Conservation (phyloP, 2,888 invertebrate genomes). For the Steinernema carpocapsae region DNA sequence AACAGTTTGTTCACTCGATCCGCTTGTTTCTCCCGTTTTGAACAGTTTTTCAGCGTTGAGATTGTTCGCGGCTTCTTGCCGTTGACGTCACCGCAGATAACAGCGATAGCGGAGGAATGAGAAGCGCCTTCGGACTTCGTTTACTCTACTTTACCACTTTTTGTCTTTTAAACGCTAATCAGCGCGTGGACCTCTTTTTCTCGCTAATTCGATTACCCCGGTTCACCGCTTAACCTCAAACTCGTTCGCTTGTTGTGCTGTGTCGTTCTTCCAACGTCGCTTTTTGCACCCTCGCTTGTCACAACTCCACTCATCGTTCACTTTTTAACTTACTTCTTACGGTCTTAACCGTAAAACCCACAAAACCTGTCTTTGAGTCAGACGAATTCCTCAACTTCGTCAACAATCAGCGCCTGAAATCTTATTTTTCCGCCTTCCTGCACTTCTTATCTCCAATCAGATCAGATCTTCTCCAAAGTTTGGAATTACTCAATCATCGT, state of each 20-base stretch:
- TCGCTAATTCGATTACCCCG: not conserved
- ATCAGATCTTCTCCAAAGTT: not conserved
- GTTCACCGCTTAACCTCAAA: not conserved
- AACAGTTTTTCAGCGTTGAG: not conserved
- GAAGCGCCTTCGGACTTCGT: too few relatives aligned
- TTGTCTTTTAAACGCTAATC: not conserved
- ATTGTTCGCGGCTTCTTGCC: not conserved
- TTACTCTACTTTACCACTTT: too few relatives aligned
- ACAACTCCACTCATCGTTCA: not conserved
- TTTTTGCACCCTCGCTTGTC: too few relatives aligned
- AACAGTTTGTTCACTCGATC: too few relatives aligned
- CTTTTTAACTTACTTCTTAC: not conserved
- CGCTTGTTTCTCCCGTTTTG: not conserved
- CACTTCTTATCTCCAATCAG: slow-evolving; percentile 23
- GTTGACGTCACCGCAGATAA: slow-evolving; percentile 16
- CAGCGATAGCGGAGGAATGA: not conserved
- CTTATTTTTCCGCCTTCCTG: not conserved
- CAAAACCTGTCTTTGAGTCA: slow-evolving; percentile 14
- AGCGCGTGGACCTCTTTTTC: not conserved
- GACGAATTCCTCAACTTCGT: not conserved
- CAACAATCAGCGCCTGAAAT: not conserved
- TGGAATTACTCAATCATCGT: slow-evolving; percentile 35
- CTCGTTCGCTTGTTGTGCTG: too few relatives aligned
- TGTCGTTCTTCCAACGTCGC: slow-evolving; percentile 9
- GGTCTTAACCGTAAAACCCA: not conserved